Conservation (phyloP, 2,113 vertebrate species). For the Ochotona princeps region DNA sequence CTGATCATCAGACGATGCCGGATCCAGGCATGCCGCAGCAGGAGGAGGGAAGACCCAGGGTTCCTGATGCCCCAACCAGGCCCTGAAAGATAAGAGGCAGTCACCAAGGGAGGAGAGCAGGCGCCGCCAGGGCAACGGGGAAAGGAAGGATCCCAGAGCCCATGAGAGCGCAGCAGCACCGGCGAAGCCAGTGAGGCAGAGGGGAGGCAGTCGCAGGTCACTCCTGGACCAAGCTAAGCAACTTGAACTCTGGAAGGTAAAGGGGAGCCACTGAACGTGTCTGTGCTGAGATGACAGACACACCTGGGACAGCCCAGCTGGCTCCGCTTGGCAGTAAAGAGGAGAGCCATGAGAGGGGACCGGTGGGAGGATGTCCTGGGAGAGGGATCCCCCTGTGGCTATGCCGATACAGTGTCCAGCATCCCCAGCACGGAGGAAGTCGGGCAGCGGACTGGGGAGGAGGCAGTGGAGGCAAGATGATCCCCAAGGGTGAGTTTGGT, state of each 20-base stretch:
- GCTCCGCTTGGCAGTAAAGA: neutral
- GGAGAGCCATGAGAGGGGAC: neutral
- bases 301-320: neutral
- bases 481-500: no score
- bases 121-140: no score
- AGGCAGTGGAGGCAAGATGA: neutral
- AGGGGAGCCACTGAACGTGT: neutral
- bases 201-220: fast-evolving
- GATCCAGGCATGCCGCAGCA: neutral
- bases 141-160: neutral
- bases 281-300: neutral
- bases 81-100: neutral
- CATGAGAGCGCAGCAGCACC: neutral
- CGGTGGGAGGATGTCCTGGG: neutral
- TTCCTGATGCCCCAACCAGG: neutral
- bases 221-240: neutral
- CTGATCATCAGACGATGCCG: neutral
- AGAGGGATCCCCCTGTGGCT: neutral
- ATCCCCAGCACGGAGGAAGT: fast-evolving
- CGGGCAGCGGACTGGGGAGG: fast-evolving
- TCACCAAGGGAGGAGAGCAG: neutral
- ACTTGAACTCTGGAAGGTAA: neutral
- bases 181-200: fast-evolving
- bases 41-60: neutral
- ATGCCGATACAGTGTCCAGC: fast-evolving